Evolutionary conservation across 1,140 invertebrate species (phyloP).

Genomic region (Littorina saxatilis): DNA sequence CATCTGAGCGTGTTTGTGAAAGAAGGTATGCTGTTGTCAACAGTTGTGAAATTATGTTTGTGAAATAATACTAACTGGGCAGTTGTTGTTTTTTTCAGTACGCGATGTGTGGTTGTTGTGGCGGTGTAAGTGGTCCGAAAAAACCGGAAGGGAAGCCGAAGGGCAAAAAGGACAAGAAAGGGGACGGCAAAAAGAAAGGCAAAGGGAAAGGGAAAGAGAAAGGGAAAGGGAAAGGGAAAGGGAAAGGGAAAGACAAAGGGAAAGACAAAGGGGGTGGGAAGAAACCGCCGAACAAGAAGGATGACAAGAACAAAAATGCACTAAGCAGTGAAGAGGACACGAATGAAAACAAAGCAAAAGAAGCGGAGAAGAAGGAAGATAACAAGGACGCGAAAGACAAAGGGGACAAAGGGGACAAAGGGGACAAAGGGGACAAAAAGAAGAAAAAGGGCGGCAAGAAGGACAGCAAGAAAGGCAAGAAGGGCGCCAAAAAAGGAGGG

Average conservation of each 20-base stretch:
- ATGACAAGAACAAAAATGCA: not conserved
- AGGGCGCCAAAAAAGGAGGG: too few species aligned
- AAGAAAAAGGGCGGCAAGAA: not conserved
- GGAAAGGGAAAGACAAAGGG: not conserved
- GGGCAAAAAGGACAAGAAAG: conserved; percentile 13
- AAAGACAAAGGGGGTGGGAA: not conserved
- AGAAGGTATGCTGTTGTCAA: too few species aligned
- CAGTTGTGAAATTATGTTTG: too few species aligned
- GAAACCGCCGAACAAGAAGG: not conserved
- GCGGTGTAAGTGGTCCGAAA: too few species aligned
- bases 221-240: not conserved
- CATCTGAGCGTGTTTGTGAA: too few species aligned
- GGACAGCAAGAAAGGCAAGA: not conserved
- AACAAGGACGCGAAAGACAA: not conserved
- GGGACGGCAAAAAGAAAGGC: not conserved
- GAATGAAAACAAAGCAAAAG: not conserved
- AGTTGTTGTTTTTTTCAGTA: too few species aligned
- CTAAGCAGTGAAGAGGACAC: not conserved
- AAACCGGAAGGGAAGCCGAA: too few species aligned
- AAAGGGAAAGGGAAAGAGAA: not conserved
- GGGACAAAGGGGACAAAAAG: too few species aligned
- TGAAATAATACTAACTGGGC: too few species aligned
- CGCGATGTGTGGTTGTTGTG: too few species aligned
- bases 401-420: not conserved
- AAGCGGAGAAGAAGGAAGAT: not conserved